Base-by-base conservation (phyloP, 2,113 vertebrate genomes). In the Amia ocellicauda region DNA sequence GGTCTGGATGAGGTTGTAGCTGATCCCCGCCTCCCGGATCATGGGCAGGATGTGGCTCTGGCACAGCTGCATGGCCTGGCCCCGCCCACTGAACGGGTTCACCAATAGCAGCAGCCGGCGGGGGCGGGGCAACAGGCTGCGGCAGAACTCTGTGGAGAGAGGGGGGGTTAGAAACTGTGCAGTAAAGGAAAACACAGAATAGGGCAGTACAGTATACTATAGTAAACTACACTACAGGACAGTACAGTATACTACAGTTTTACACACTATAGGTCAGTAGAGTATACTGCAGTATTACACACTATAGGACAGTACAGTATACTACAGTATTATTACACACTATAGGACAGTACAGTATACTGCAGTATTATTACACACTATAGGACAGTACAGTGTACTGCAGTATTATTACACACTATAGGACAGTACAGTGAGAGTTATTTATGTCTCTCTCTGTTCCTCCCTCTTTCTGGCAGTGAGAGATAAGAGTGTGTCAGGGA, bases 1-100 rank as follows among this genome's bases (percentile, higher is more conserved):
- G 74, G 94, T 96, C 77, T 92, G 92, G 74, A 95, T 92, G 70
- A 95, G 89, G 85, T 95, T 94, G 78, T 93, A 95, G 79, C 91
- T 93, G 71, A 96, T 89, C 69, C 91, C 93, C 0, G 94, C 93
- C 72, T 96, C 94, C 0, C 90, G 80, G 63, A 96, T 90, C 87
- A 95, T 94, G 17, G 94, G 94, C 56, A 95, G 80, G 74, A 96
- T 91, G 31, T 93, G 84, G 40, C 82, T 89, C 70, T 92, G 91
- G 79, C 94, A 95, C 88, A 89, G 92, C 53, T 92, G 90, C 86
- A 94, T 88, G 3, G 92, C 92, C 50, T 90, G 86, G 60, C 93
- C 92, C 60, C 89, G 85, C 69, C 94, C 94, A 62, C 93, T 93
- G 64, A 85, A 92, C 1, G 94, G 94, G 76, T 95, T 96, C 62